Percentiles rank a stretch among this genome's conserved stretches.
These are phyloP conservation scores for Leontopithecus rosalia DNA, from an alignment of 2,797 vertebrate genomes.

Conservation along the genomic window DNA sequence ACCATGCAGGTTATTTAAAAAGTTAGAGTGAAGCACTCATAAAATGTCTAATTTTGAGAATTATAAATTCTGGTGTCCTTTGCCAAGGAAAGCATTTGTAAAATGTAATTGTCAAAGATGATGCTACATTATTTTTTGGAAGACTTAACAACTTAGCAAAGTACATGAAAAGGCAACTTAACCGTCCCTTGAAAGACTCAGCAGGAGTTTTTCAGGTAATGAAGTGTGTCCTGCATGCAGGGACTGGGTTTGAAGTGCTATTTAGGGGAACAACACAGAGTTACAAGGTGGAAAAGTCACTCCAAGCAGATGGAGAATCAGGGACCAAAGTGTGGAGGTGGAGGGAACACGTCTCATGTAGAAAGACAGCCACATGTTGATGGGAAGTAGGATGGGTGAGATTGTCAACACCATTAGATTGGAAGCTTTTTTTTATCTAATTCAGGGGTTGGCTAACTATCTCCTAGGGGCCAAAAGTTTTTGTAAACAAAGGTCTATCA, in stretches of 20 bases:
- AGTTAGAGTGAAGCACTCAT: background rate
- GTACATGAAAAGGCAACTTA: background rate
- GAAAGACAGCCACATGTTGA: background rate
- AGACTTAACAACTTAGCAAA: background rate
- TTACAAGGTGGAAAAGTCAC: background rate
- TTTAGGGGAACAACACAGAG: background rate
- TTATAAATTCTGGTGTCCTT: background rate
- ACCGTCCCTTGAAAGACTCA: background rate
- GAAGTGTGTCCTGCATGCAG: background rate
- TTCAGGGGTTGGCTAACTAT: background rate
- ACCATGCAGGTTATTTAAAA: background rate
- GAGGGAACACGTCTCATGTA: background rate
- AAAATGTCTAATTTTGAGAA: conserved; percentile 15
- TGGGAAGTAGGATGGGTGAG: background rate
- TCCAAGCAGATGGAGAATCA: background rate
- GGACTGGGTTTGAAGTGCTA: background rate
- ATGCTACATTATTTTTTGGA: background rate
- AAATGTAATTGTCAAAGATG: background rate
- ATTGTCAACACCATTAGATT: background rate
- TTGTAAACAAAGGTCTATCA: background rate
- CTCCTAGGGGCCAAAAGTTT: background rate
- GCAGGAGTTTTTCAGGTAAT: background rate
- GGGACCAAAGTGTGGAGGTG: background rate
- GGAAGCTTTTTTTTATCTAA: background rate
- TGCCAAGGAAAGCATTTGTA: background rate